A percentile compares a stretch with the other conserved stretches of the same genome.
Evolutionary conservation across 2,113 vertebrate species (phyloP).

Genomic region (Boulengeromyrus knoepffleri): DNA sequence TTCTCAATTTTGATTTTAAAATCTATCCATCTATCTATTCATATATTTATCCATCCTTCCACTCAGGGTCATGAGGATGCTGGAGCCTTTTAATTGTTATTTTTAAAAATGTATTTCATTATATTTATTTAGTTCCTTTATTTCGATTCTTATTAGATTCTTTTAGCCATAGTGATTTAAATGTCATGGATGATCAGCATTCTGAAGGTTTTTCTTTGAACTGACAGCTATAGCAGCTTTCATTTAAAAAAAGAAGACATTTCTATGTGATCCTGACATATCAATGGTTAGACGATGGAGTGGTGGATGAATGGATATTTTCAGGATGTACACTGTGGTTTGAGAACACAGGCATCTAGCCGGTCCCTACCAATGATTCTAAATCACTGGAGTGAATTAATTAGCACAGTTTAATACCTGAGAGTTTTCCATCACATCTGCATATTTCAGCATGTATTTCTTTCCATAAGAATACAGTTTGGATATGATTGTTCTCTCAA

Average conservation of each 20-base stretch:
- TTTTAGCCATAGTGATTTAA: background rate
- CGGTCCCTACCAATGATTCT: background rate
- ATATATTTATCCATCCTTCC: background rate
- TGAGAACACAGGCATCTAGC: background rate
- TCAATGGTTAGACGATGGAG: background rate
- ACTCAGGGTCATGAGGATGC: background rate
- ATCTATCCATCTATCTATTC: background rate
- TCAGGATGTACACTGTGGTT: background rate
- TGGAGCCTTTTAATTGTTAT: background rate
- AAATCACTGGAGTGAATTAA: background rate
- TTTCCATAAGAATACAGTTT: background rate
- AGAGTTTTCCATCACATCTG: background rate
- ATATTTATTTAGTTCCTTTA: background rate
- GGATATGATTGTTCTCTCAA: slow-evolving; percentile 10
- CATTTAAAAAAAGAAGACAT: background rate
- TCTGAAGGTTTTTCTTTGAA: background rate
- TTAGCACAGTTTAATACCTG: background rate
- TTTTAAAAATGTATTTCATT: background rate
- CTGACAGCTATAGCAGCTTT: background rate
- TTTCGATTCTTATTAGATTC: background rate
- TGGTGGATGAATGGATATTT: background rate
- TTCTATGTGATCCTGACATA: background rate
- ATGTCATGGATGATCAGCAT: background rate
- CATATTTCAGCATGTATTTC: background rate
- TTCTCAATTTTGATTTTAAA: background rate